Evolutionary conservation across 1,140 invertebrate genomes (phyloP).

Genomic region (Camponotus pennsylvanicus): DNA sequence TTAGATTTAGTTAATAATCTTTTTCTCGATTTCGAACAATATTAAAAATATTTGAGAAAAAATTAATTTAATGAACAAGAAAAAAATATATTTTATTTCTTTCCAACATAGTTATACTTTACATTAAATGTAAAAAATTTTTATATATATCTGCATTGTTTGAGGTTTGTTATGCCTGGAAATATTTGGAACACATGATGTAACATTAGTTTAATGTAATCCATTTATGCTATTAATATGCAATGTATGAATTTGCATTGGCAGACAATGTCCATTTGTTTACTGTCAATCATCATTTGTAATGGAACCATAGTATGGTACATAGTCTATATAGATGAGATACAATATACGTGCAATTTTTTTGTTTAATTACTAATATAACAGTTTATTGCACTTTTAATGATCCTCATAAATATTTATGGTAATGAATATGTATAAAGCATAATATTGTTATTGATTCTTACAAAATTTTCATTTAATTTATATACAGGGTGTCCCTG

Average conservation of each 20-base stretch:
- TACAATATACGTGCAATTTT: slow-evolving; percentile 25
- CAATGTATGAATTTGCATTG: slow-evolving; percentile 75
- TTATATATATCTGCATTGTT: slow-evolving; percentile 79
- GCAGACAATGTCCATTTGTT: slow-evolving; percentile 78
- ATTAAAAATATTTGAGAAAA: background rate
- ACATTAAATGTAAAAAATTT: slow-evolving; percentile 21
- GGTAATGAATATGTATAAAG: slow-evolving; percentile 17
- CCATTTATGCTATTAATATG: slow-evolving; percentile 76
- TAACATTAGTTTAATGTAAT: slow-evolving; percentile 77
- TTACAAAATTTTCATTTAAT: slow-evolving; percentile 38
- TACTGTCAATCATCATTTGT: slow-evolving; percentile 83
- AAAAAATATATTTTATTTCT: background rate
- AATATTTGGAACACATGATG: slow-evolving; percentile 75
- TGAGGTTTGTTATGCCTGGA: slow-evolving; percentile 78
- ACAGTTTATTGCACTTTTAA: slow-evolving; percentile 25
- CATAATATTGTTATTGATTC: slow-evolving; percentile 38
- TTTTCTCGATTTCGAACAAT: no score
- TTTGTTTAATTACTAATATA: slow-evolving; percentile 37
- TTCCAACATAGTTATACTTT: background rate
- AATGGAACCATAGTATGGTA: slow-evolving; percentile 82
- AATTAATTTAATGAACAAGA: slow-evolving; percentile 3
- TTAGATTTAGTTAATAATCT: no score
- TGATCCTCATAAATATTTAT: slow-evolving; percentile 38
- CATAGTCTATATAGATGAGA: slow-evolving; percentile 78
- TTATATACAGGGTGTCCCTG: no score